A percentile compares a stretch with the other conserved stretches of the same genome.
These are phyloP conservation scores for Conus ventricosus DNA, from an alignment of 1,140 invertebrate genomes.

Conservation along the genomic window DNA sequence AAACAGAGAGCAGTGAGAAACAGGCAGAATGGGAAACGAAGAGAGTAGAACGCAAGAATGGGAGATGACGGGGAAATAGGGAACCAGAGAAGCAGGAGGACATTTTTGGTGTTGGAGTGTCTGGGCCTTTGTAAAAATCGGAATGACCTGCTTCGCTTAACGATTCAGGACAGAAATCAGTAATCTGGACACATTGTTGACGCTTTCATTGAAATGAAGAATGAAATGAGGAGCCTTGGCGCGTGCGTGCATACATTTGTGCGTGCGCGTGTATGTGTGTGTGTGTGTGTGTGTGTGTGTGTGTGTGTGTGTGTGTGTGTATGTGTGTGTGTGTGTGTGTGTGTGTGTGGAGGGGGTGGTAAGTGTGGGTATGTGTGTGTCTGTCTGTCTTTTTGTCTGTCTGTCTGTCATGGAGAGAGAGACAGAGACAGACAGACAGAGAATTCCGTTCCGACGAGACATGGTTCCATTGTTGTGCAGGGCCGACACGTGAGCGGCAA, in stretches of 20 bases:
- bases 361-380: not conserved
- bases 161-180: too few species aligned
- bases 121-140: too few species aligned
- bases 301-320: not conserved
- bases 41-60: too few species aligned
- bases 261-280: not conserved
- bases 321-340: not conserved
- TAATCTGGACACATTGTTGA: too few species aligned
- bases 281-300: not conserved
- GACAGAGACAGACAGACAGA: not conserved
- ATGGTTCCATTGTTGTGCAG: not conserved
- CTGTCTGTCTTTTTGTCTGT: not conserved
- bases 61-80: too few species aligned
- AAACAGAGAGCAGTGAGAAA: too few species aligned
- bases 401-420: not conserved
- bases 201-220: too few species aligned
- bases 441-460: too few species aligned
- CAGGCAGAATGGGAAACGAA: too few species aligned
- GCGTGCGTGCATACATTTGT: not conserved
- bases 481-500: constrained; percentile 73
- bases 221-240: not conserved
- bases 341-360: not conserved
- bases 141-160: too few species aligned
- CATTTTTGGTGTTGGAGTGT: too few species aligned
- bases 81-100: too few species aligned